Base-by-base conservation (phyloP, 2,797 vertebrate genomes). In the Sebastes paucispinis region DNA sequence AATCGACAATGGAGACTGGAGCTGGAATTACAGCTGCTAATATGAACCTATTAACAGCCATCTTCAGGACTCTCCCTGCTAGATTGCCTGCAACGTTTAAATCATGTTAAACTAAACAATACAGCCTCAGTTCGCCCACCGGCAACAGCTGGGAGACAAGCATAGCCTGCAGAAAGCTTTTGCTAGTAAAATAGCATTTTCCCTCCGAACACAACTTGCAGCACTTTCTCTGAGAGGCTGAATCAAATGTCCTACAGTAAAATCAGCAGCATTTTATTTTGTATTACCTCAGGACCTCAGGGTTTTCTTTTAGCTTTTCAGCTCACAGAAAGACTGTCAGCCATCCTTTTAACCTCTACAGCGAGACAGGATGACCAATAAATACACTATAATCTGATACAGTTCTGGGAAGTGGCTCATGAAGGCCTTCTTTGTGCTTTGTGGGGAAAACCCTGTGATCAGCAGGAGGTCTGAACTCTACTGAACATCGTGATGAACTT, bases 51-150 rank as follows among this genome's bases (percentile, higher is more conserved):
- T 74, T 81, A 43, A 73, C 73, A 65, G 55, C 60, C 31, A 47
- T 84, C 66, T 68, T 69, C 69, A 66, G 65, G 63, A 75, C 79
- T 79, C 63, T 68, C 32, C 71, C 55, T 67, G 62, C 47, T 39
- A 79, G 78, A 91, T 90, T 84, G 80, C 65, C 69, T 75, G 74
- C 75, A 87, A 85, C 92, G 80, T 93, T 85, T 69, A 88, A 90
- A 91, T 91, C 81, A 90, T 76, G 77, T 91, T 89, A 82, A 89
- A 84, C 74, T 76, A 80, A 89, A 81, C 83, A 84, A 82, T 67
- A 69, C 69, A 82, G 85, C 82, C 83, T 87, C 81, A 34, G 75
- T 91, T 88, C 86, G 72, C 88, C 93, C 84, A 77, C 68, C 62
- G 77, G 87, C 88, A 79, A 69, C 82, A 83, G 87, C 81, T 87